phyloP scores from a whole-genome alignment of 2,797 vertebrate genomes.

The Megaceryle alcyon region DNA sequence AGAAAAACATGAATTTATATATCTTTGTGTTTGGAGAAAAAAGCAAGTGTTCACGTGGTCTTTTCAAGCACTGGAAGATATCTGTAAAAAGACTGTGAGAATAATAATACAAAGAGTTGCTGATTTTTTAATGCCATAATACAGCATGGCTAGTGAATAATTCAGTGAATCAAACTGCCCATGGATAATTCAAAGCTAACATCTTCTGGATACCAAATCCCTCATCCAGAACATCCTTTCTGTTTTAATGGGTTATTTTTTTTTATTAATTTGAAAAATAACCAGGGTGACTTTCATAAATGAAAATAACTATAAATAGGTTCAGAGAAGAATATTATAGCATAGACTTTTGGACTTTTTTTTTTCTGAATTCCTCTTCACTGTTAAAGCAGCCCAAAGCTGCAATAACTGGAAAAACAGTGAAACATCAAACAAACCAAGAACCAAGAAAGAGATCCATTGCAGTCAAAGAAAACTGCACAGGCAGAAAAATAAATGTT shows the following conservation, averaged over 20 bases:
- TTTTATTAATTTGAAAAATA: conserved; percentile 5
- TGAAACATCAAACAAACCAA: not conserved
- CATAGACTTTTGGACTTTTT: not conserved
- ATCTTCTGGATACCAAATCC: not conserved
- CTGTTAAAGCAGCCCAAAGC: conserved; percentile 22
- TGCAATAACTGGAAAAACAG: conserved; percentile 36
- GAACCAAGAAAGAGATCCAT: not conserved
- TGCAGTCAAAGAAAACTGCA: not conserved
- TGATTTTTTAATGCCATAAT: conserved; percentile 32
- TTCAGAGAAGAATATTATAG: not conserved
- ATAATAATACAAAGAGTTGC: not conserved
- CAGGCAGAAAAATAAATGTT: conserved; percentile 22
- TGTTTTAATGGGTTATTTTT: conserved; percentile 18
- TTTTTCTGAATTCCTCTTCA: conserved; percentile 4
- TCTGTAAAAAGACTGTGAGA: not conserved
- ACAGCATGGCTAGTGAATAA: conserved; percentile 36
- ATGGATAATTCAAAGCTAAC: conserved; percentile 54
- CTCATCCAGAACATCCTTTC: not conserved
- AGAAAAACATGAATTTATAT: not conserved
- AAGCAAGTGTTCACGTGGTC: not conserved
- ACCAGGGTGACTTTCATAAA: not conserved
- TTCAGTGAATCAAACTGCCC: conserved; percentile 40
- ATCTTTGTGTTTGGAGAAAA: not conserved
- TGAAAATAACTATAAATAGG: not conserved
- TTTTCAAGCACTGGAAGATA: not conserved